phyloP scores from a whole-genome alignment of 2,797 vertebrate genomes.

The Anniella stebbinsi region DNA sequence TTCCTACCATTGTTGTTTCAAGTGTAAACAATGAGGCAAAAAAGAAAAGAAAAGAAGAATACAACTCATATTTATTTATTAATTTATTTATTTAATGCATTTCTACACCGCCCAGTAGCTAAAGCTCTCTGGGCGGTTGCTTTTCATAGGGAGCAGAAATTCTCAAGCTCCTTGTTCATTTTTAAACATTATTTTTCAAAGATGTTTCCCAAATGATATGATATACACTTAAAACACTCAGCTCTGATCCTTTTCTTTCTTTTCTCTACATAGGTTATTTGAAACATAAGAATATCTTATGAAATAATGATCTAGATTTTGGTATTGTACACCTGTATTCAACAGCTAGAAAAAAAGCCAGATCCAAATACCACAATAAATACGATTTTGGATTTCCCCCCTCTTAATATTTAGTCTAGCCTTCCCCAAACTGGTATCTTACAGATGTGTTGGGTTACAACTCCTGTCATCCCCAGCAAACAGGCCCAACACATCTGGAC shows the following conservation, averaged over 20 bases:
- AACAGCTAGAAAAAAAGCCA: not conserved
- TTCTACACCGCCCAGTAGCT: too few relatives aligned
- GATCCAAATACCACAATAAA: not conserved
- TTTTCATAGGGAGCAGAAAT: not conserved
- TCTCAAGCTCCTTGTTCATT: not conserved
- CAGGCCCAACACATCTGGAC: too few relatives aligned
- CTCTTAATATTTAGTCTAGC: not conserved
- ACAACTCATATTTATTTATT: too few relatives aligned
- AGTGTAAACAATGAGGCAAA: conserved; percentile 13
- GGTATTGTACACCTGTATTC: not conserved
- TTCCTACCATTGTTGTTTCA: conserved; percentile 36
- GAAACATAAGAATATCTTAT: not conserved
- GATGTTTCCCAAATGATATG: not conserved
- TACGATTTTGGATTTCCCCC: not conserved
- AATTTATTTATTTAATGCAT: too few relatives aligned
- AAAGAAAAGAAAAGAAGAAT: not conserved
- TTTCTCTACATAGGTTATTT: not conserved
- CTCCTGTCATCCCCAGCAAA: too few relatives aligned
- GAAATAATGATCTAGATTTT: not conserved
- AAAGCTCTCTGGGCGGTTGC: too few relatives aligned
- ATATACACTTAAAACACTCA: not conserved
- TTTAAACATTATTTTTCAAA: not conserved
- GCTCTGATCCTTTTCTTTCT: not conserved
- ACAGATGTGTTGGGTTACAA: too few relatives aligned
- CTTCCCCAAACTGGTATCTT: not conserved